Evolutionary conservation across 1,140 invertebrate species (phyloP), one percentile per base, ranked within the genome.

Genomic region (Pemphigus obesinymphae): DNA sequence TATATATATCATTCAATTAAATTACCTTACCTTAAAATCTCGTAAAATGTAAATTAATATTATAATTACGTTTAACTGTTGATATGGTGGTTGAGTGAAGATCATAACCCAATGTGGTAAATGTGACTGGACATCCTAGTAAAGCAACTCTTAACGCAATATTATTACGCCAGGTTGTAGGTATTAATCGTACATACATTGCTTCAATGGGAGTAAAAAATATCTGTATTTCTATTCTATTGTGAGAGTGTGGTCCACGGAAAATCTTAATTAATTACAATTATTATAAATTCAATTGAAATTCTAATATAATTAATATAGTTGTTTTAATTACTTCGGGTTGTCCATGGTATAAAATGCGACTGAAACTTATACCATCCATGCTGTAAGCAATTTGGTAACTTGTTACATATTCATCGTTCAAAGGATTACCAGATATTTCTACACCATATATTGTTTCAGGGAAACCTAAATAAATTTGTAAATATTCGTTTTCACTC

Each of bases 61-160:
- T 63, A 8, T 50, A 48, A 50, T 43, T 63, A 78, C 75, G 23
- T 58, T 55, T 43, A 3, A 63, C 6, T 5, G 76, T 63, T 11
- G 50, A 40, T 4, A 29, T 29, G 10, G 31, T 26, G 1, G 76
- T 80, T 31, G 76, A 61, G 5, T 58, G 50, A 11, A 29, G 7
- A 45, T 58, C 37, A 61, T 63, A 26, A 34, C 43, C 7, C 13
- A 80, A 20, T 7, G 83, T 80, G 15, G 63, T 58, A 45, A 20
- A 11, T 61, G 75, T 83, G 29, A 72, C 45, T 26, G 66, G 82
- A 82, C 95, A 96, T 34, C 94, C 93, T 50, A 95, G 88, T 1
- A 95, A 84, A 84, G 95, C 93, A 31, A 94, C 86, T 70, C 91
- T 88, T 81, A 96, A 87, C 0, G 93, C 89, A 61, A 94, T 93